Percentiles rank a stretch among this genome's conserved stretches.
Conservation (phyloP, 2,888 invertebrate species). For the Branchipolynoe longqiensis region DNA sequence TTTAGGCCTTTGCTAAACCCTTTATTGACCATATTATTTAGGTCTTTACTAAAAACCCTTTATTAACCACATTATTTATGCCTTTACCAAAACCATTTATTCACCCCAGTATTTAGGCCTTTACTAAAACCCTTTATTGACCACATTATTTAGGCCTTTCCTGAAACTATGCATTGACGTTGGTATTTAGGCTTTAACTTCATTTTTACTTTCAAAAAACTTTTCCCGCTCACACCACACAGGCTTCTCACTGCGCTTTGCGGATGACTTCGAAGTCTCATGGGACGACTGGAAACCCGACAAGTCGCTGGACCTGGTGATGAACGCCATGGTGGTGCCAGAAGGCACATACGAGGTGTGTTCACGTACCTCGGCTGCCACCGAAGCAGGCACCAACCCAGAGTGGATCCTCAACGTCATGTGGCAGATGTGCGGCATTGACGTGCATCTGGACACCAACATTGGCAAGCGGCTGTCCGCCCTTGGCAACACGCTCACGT, state of each 20-base stretch:
- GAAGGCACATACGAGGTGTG: slow-evolving; percentile 99
- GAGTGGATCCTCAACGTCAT: slow-evolving; percentile 99
- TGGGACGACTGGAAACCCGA: slow-evolving; percentile 97
- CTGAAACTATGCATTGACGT: too few species aligned
- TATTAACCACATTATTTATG: too few species aligned
- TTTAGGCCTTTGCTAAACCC: too few species aligned
- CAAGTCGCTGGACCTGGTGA: slow-evolving; percentile 84
- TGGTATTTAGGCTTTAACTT: too few species aligned
- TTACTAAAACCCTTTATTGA: too few species aligned
- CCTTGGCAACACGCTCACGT: slow-evolving; percentile 96
- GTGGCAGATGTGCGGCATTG: slow-evolving; percentile 99
- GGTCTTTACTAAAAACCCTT: too few species aligned
- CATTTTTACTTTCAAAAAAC: background rate
- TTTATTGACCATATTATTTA: too few species aligned
- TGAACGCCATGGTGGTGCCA: slow-evolving; percentile 93
- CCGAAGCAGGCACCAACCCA: slow-evolving; percentile 85
- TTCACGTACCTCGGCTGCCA: slow-evolving; percentile 91
- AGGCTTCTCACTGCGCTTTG: slow-evolving; percentile 90
- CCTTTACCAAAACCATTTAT: too few species aligned
- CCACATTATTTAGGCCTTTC: too few species aligned
- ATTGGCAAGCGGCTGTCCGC: slow-evolving; percentile 97
- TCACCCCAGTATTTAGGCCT: too few species aligned
- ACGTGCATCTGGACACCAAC: slow-evolving; percentile 96
- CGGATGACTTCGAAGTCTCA: slow-evolving; percentile 97
- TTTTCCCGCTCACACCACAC: background rate